phyloP scores from a whole-genome alignment of 2,888 invertebrate genomes.

The Caenorhabditis plicata region DNA sequence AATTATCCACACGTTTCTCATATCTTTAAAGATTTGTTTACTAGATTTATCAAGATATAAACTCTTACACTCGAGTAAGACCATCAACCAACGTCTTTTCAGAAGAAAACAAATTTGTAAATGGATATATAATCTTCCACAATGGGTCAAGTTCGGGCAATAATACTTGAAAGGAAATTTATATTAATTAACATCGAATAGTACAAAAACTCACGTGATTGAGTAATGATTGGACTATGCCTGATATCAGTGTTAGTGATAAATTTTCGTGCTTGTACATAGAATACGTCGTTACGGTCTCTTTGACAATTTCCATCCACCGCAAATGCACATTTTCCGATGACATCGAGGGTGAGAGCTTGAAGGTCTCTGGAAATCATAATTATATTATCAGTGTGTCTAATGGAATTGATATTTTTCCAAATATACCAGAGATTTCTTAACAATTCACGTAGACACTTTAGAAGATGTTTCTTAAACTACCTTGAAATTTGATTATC shows the following conservation, averaged over 20 bases:
- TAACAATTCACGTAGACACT: no score
- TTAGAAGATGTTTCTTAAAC: no score
- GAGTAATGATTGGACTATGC: conserved; percentile 1
- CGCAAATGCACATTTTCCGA: conserved; percentile 52
- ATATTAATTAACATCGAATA: background rate
- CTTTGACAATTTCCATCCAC: conserved; percentile 41
- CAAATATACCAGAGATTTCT: no score
- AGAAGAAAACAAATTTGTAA: conserved; percentile 10
- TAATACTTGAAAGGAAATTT: conserved; percentile 14
- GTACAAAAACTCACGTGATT: conserved; percentile 8
- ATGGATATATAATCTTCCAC: conserved; percentile 30
- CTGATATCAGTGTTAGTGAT: conserved; percentile 5
- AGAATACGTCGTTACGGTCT: conserved; percentile 43
- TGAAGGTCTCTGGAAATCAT: conserved; percentile 50
- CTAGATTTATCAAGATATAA: background rate
- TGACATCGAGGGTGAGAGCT: conserved; percentile 55
- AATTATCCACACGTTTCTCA: conserved; percentile 27
- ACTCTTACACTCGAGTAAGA: conserved; percentile 26
- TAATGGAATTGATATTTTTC: no score
- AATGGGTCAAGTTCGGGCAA: conserved; percentile 35
- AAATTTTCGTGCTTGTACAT: conserved; percentile 17
- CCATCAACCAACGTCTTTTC: conserved; percentile 32
- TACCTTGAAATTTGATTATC: background rate
- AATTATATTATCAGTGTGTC: no score
- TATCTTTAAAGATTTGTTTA: conserved; percentile 10